Evolutionary conservation across 2,888 invertebrate genomes (phyloP).

Genomic region (Silvanus unidentatus): DNA sequence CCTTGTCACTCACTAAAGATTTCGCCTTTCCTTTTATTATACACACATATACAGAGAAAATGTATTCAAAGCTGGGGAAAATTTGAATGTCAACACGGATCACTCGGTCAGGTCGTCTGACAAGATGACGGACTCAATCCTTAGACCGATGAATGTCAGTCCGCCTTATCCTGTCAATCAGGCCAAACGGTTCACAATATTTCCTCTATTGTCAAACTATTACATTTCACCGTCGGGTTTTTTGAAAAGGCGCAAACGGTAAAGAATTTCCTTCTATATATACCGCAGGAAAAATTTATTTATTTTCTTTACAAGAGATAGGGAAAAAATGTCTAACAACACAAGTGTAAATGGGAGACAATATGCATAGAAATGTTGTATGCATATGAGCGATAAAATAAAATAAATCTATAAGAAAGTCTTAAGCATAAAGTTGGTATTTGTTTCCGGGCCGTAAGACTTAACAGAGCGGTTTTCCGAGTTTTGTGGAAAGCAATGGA

Average conservation of each 20-base stretch:
- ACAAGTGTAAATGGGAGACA: neutral
- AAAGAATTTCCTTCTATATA: no score
- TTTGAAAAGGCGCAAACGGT: no score
- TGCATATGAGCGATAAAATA: conserved; percentile 31
- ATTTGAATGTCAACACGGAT: conserved; percentile 50
- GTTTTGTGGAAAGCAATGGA: conserved; percentile 41
- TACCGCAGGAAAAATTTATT: no score
- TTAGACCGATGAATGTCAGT: conserved; percentile 15
- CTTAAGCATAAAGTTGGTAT: conserved; percentile 43
- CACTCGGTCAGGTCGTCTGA: conserved; percentile 36
- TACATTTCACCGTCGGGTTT: no score
- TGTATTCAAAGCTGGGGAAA: conserved; percentile 44
- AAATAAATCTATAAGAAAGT: conserved; percentile 43
- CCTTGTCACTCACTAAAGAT: conserved; percentile 35
- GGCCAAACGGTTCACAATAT: neutral
- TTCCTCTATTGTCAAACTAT: no score
- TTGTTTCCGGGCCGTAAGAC: conserved; percentile 32
- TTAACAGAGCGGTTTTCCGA: conserved; percentile 36
- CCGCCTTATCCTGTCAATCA: conserved; percentile 32
- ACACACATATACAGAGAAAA: conserved; percentile 29
- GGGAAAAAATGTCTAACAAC: no score
- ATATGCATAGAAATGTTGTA: conserved; percentile 9
- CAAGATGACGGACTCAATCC: conserved; percentile 36
- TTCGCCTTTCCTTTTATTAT: conserved; percentile 36
- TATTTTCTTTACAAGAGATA: no score